Conservation (phyloP, 2,113 vertebrate genomes). For the Mirza zaza region DNA sequence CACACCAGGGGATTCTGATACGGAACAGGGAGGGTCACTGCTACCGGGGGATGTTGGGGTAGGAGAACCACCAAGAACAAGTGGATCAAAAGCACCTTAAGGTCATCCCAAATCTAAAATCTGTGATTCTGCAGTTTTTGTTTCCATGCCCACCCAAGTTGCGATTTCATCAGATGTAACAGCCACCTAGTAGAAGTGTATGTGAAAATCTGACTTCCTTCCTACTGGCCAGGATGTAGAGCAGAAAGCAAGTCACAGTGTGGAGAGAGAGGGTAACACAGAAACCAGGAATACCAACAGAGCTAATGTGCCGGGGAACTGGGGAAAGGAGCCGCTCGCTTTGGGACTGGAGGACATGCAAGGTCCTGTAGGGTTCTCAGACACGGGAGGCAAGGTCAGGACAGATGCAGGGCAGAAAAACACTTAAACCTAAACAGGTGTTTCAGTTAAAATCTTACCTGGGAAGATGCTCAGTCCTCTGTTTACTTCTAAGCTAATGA, state of each 20-base stretch:
- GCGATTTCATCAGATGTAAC: not conserved
- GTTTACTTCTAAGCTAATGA: constrained; percentile 89
- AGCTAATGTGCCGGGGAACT: too few species aligned
- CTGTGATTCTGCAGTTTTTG: not conserved
- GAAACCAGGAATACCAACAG: not conserved
- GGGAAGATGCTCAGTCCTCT: constrained; percentile 90
- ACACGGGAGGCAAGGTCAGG: not conserved
- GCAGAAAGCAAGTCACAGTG: not conserved
- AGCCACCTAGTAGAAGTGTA: not conserved
- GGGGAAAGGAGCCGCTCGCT: not conserved
- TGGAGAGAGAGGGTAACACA: not conserved
- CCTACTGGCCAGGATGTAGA: not conserved
- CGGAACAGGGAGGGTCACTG: not conserved
- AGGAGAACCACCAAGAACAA: not conserved
- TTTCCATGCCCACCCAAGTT: not conserved
- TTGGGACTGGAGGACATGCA: not conserved
- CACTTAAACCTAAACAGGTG: not conserved
- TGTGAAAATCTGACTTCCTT: not conserved
- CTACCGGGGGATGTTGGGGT: not conserved
- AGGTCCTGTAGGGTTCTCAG: not conserved
- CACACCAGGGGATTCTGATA: not conserved
- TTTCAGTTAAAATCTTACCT: constrained; percentile 84
- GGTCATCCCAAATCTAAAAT: not conserved
- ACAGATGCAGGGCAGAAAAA: not conserved
- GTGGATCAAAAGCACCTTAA: not conserved